Percentiles rank a stretch among this genome's conserved stretches.
phyloP scores from a whole-genome alignment of 2,113 vertebrate genomes.

The Pandion haliaetus region DNA sequence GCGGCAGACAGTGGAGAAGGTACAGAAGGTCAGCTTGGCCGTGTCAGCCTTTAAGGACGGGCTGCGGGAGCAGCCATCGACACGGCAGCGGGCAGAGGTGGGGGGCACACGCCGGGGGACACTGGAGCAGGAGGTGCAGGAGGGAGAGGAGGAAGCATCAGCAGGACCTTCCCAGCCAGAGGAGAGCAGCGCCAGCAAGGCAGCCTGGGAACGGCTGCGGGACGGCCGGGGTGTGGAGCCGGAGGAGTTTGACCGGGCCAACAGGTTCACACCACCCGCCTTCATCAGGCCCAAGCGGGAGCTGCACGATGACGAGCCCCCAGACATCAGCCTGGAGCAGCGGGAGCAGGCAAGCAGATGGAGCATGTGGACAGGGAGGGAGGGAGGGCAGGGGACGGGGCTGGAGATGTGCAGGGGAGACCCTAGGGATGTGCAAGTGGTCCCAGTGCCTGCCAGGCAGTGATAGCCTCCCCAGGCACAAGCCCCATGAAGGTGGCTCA shows the following conservation, averaged over 20 bases:
- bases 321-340: conserved; percentile 81
- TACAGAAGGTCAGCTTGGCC: conserved; percentile 92
- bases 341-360: conserved; percentile 81
- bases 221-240: conserved; percentile 94
- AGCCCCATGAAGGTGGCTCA: fast-evolving
- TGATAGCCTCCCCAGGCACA: fast-evolving
- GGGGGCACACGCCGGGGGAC: conserved; percentile 49
- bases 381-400: neutral
- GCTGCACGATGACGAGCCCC: conserved; percentile 84
- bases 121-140: conserved; percentile 72
- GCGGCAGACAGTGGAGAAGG: conserved; percentile 96
- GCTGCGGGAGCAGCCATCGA: conserved; percentile 79
- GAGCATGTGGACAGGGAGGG: neutral
- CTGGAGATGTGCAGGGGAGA: neutral
- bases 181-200: conserved; percentile 78
- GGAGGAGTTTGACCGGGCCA: conserved; percentile 87
- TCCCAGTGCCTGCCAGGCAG: fast-evolving
- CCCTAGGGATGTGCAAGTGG: no score
- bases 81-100: conserved; percentile 58
- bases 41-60: conserved; percentile 94
- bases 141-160: conserved; percentile 63
- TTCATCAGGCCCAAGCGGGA: conserved; percentile 88
- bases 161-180: conserved; percentile 60
- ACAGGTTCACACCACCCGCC: conserved; percentile 85
- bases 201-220: conserved; percentile 90